phyloP scores from a whole-genome alignment of 2,888 invertebrate genomes.

The Phrixothrix hirtus region DNA sequence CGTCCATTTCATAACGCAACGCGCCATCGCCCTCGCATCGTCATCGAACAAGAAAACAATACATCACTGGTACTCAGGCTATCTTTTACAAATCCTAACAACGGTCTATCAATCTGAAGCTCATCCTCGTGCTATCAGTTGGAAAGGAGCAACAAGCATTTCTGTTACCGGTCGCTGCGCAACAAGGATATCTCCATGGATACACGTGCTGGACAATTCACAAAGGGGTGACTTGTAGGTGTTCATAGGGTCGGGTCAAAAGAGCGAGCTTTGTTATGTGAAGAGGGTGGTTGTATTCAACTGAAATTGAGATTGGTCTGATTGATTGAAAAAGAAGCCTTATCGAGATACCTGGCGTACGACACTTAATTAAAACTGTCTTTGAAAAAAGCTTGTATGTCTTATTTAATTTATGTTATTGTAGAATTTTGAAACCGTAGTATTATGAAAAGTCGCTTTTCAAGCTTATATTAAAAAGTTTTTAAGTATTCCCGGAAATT shows the following conservation, averaged over 20 bases:
- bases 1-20: slow-evolving; percentile 46
- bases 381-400: slow-evolving; percentile 31
- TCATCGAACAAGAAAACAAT: slow-evolving; percentile 37
- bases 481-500: slow-evolving; percentile 12
- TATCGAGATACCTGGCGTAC: slow-evolving; percentile 20
- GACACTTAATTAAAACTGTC: slow-evolving; percentile 47
- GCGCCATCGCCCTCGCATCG: slow-evolving; percentile 32
- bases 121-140: slow-evolving; percentile 21
- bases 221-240: slow-evolving; percentile 29
- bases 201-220: slow-evolving; percentile 35
- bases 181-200: slow-evolving; percentile 36
- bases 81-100: slow-evolving; percentile 34
- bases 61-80: slow-evolving; percentile 29
- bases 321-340: slow-evolving; percentile 29
- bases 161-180: slow-evolving; percentile 32
- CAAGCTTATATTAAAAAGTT: slow-evolving; percentile 19
- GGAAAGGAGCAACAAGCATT: slow-evolving; percentile 37
- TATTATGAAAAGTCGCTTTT: slow-evolving; percentile 8
- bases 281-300: slow-evolving; percentile 18
- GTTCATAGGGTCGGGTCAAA: slow-evolving; percentile 25
- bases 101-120: slow-evolving; percentile 34
- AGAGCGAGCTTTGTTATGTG: slow-evolving; percentile 22
- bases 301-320: slow-evolving; percentile 16
- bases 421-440: too few relatives aligned
- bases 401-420: too few relatives aligned